Base-by-base conservation (phyloP, 2,888 invertebrate species). In the Drosophila limbata region DNA sequence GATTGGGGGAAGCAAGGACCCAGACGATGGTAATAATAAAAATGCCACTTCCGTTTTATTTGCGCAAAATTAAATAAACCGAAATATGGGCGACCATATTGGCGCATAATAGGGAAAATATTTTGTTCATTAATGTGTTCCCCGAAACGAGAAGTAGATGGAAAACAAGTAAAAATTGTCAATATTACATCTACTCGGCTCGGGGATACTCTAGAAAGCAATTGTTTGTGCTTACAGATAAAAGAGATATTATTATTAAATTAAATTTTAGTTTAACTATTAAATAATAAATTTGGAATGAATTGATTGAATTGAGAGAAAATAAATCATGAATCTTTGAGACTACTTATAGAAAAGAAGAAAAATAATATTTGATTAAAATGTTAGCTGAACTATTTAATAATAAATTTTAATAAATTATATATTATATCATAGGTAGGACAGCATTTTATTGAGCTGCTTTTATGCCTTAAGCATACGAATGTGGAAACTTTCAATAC, bases 41-140 rank as follows among this genome's bases (percentile, higher is more conserved):
- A 89, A 83, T 73, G 86, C 88, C 85, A 88, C 86, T 87, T 87
- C 86, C 88, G 80, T 89, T 88, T 87, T 90, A 88, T 88, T 88
- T 88, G 89, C 89, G 70, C 90, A 83, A 88, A 90, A 89, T 88
- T 88, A 90, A 90, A 88, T 89, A 88, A 89, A 87, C 89, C 88
- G 83, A 90, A 90, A 87, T 90, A 84, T 88, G 87, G 87, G 73
- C 77, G 69, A 88, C 86, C 80, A 84, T 86, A 88, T 89, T 89
- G 85, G 87, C 82, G 89, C 89, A 89, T 85, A 85, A 85, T 87
- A 84, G 88, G 60, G 61, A 89, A 84, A 89, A 87, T 88, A 88
- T 88, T 84, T 84, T 88, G 71, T 86, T 86, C 88, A 84, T 88
- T 84, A 84, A 84, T 84, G 86, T 80, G 84, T 48, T 57, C 81